Evolutionary conservation across 1,140 invertebrate species (phyloP).

Genomic region (Trachelipus rathkii): DNA sequence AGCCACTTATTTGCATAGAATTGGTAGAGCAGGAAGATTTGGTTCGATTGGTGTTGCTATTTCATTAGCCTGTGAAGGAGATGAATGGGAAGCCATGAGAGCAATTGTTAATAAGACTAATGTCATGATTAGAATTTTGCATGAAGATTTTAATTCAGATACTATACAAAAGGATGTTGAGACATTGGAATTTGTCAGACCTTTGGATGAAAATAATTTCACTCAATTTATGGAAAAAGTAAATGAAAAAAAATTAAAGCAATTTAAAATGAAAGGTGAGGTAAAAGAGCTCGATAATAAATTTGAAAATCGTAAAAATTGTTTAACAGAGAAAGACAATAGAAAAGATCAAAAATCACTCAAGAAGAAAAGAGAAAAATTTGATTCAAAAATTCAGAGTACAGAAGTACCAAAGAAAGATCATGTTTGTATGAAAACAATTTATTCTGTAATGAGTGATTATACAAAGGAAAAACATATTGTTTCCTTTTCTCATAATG

Average conservation of each 20-base stretch:
- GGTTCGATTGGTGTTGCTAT: slow-evolving; percentile 71
- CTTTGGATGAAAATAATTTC: slow-evolving; percentile 15
- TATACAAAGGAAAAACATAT: too few species aligned
- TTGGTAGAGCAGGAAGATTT: slow-evolving; percentile 88
- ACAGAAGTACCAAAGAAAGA: too few species aligned
- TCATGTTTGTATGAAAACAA: too few species aligned
- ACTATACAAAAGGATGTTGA: slow-evolving; percentile 20
- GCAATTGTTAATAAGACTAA: slow-evolving; percentile 36
- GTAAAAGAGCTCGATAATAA: too few species aligned
- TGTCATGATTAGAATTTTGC: slow-evolving; percentile 18
- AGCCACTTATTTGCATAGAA: slow-evolving; percentile 90
- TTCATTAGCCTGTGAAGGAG: slow-evolving; percentile 59
- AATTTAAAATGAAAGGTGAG: neutral
- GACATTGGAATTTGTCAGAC: slow-evolving; percentile 18
- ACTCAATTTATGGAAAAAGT: slow-evolving; percentile 15
- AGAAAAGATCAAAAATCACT: too few species aligned
- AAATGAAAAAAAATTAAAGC: neutral
- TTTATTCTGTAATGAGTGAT: too few species aligned
- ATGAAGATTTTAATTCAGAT: slow-evolving; percentile 16
- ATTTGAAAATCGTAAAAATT: too few species aligned
- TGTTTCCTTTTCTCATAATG: neutral
- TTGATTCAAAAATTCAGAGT: too few species aligned
- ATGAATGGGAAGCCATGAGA: slow-evolving; percentile 52
- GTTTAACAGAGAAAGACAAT: too few species aligned
- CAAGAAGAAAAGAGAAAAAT: too few species aligned